Evolutionary conservation across 1,140 invertebrate genomes (phyloP).

Genomic region (Dendrolimus kikuchii): DNA sequence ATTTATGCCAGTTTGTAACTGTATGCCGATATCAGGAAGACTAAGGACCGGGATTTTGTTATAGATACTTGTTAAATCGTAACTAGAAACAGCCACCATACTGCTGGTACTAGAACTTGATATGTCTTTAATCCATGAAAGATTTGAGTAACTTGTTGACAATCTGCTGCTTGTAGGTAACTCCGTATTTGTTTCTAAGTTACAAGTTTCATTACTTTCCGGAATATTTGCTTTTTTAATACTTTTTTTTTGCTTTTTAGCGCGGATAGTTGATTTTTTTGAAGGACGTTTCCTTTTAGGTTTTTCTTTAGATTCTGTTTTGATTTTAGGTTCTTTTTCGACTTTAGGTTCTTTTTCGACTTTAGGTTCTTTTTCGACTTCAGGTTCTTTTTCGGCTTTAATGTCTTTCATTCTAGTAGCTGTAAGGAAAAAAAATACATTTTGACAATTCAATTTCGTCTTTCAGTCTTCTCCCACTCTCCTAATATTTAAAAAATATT

Average conservation of each 20-base stretch:
- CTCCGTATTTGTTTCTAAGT: too few species aligned
- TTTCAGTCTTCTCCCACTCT: too few species aligned
- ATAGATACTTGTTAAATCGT: slow-evolving; percentile 39
- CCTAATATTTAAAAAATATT: too few species aligned
- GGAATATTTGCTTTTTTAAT: not conserved
- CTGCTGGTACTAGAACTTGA: slow-evolving; percentile 40
- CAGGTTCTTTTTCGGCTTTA: not conserved
- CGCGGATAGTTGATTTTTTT: not conserved
- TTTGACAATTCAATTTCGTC: too few species aligned
- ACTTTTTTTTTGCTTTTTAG: not conserved
- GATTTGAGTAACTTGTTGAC: slow-evolving; percentile 18
- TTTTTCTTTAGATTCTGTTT: not conserved
- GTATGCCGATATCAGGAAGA: slow-evolving; percentile 20
- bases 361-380: not conserved
- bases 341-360: not conserved
- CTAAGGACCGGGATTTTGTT: slow-evolving; percentile 41
- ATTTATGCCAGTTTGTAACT: slow-evolving; percentile 3
- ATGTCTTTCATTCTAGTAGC: too few species aligned
- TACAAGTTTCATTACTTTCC: too few species aligned
- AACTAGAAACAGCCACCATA: slow-evolving; percentile 29
- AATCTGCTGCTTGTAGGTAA: slow-evolving; percentile 8
- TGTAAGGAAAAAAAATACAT: too few species aligned
- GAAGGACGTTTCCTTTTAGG: not conserved
- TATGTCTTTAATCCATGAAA: slow-evolving; percentile 52
- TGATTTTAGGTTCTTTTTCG: not conserved